phyloP scores from a whole-genome alignment of 2,888 invertebrate genomes.

The Halictus quadricinctus region DNA sequence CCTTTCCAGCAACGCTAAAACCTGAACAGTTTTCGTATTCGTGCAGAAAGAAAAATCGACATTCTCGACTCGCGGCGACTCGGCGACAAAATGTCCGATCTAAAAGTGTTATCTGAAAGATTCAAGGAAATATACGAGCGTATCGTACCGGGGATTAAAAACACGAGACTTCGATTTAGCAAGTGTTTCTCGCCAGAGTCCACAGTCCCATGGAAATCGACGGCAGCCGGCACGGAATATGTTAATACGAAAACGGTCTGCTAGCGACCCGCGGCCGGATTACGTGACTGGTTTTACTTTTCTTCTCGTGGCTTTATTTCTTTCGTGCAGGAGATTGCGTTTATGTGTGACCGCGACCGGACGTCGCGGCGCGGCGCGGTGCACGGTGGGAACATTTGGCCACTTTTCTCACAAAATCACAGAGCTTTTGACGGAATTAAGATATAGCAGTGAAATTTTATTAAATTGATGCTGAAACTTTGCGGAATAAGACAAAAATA shows the following conservation, averaged over 20 bases:
- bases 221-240: slow-evolving; percentile 27
- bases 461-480: neutral
- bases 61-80: neutral
- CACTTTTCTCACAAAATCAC: neutral
- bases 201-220: slow-evolving; percentile 26
- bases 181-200: slow-evolving; percentile 9
- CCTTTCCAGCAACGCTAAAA: neutral
- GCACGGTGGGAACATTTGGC: neutral
- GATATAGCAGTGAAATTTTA: neutral
- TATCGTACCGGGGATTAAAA: slow-evolving; percentile 17
- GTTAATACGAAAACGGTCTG: slow-evolving; percentile 31
- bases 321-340: slow-evolving; percentile 55
- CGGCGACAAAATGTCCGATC: neutral
- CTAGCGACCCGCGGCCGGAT: slow-evolving; percentile 31
- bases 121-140: slow-evolving; percentile 1
- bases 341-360: slow-evolving; percentile 42
- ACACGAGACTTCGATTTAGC: slow-evolving; percentile 20
- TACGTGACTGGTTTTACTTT: slow-evolving; percentile 63
- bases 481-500: neutral
- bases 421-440: neutral
- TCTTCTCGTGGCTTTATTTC: slow-evolving; percentile 48
- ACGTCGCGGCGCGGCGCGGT: neutral
- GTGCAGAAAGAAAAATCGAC: neutral
- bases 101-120: neutral
- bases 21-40: neutral